Percentiles rank a stretch among this genome's conserved stretches.
phyloP scores from a whole-genome alignment of 2,888 invertebrate species.

The Ceriagrion tenellum region DNA sequence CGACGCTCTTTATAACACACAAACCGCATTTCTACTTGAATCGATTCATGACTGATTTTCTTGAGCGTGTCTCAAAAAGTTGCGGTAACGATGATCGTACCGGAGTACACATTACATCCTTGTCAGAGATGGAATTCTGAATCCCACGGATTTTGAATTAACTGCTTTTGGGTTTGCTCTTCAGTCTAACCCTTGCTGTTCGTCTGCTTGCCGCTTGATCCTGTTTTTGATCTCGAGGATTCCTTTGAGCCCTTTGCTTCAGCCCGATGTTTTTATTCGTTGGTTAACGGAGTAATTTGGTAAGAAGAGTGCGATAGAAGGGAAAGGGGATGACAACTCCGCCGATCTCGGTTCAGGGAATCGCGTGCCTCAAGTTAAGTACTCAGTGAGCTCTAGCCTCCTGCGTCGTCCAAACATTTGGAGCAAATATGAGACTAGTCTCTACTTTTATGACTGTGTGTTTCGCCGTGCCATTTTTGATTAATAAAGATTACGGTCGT shows the following conservation, averaged over 20 bases:
- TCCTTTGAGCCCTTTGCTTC: background rate
- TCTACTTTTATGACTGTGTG: background rate
- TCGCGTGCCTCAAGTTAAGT: background rate
- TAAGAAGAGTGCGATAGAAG: background rate
- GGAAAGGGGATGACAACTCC: background rate
- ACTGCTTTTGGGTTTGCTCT: background rate
- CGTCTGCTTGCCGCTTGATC: background rate
- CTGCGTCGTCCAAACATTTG: background rate
- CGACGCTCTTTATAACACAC: too few species aligned
- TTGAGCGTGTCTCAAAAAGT: background rate
- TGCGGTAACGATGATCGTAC: background rate
- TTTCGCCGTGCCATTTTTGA: constrained; percentile 16
- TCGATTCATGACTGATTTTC: background rate
- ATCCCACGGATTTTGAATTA: background rate
- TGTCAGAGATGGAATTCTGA: background rate
- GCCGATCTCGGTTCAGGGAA: background rate
- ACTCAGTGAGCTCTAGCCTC: background rate
- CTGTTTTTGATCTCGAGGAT: constrained; percentile 8
- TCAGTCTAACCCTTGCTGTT: background rate
- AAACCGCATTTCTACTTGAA: too few species aligned
- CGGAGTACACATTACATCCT: background rate
- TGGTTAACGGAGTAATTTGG: background rate
- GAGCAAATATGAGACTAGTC: background rate
- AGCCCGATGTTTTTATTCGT: background rate
- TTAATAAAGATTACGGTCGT: constrained; percentile 10